These are phyloP conservation scores for Sinocyclocheilus rhinocerous DNA, from an alignment of 2,113 vertebrate species.

Conservation along the genomic window DNA sequence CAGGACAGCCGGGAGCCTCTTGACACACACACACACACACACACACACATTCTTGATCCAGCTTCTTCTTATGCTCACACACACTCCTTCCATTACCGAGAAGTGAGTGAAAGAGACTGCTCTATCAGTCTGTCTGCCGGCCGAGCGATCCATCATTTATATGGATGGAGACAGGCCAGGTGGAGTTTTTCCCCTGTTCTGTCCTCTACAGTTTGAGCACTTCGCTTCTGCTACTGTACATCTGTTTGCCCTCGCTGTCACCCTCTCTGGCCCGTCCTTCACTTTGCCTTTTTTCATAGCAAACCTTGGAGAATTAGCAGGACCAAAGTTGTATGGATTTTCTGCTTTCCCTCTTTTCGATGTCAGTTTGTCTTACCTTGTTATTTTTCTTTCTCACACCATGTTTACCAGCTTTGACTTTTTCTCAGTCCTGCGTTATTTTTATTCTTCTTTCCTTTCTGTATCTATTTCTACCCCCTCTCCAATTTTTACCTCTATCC, in stretches of 20 bases:
- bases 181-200: not conserved
- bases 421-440: not conserved
- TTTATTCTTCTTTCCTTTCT: not conserved
- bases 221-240: not conserved
- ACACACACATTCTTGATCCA: not conserved
- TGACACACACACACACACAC: not conserved
- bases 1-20: slow-evolving; percentile 37
- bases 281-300: not conserved
- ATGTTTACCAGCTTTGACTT: not conserved
- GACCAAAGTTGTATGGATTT: not conserved
- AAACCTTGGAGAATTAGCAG: not conserved
- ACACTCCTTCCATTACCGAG: slow-evolving; percentile 25
- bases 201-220: slow-evolving; percentile 16
- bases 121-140: not conserved
- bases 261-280: slow-evolving; percentile 18
- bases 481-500: not conserved
- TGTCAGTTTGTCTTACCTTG: no score
- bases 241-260: slow-evolving; percentile 14
- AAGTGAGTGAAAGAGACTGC: slow-evolving; percentile 32
- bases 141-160: slow-evolving; percentile 38
- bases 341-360: not conserved
- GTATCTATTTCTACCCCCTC: not conserved
- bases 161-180: slow-evolving; percentile 5
- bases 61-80: not conserved
- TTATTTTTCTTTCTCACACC: not conserved